Base-by-base conservation (phyloP, 2,113 vertebrate species). In the Casuarius casuarius region DNA sequence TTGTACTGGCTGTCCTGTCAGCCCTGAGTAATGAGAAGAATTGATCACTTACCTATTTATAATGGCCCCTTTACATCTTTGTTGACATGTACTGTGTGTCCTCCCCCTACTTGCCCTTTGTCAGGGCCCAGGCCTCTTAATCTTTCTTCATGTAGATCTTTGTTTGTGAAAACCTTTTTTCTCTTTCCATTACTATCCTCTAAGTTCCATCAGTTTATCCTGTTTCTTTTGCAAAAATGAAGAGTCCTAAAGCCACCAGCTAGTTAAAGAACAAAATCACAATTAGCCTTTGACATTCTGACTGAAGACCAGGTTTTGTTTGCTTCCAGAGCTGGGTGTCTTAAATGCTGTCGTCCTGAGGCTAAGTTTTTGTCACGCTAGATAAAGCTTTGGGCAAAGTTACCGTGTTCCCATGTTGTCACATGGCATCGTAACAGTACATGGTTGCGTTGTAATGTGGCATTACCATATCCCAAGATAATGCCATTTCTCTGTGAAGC, bases 131-230 rank as follows among this genome's bases (percentile, higher is more conserved):
- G 73, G 2, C 11, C 10, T 65, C 80, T 74, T 66, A 25, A 76
- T 89, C 89, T 79, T 70, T 82, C 44, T 85, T 58, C 61, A 58
- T 26, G 66, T 33, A 87, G 90, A 84, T 75, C 79, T 84, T 75
- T 92, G 31, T 66, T 82, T 96, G 70, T 62, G 65, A n/a, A 65
- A 6, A 0, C 48, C 21, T 15, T 40, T 52, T 35, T 84, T 58
- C 56, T 84, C 44, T 92, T 91, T 79, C 52, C 62, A 66, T 82
- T 40, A 29, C 58, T 76, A 0, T 72, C 48, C 44, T 84, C 48
- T 68, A 40, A 87, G 48, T 54, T n/a, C 49, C 70, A 52, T 33
- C 38, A 54, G 22, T 91, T 93, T 40, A 28, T 70, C 58, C 66
- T 38, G 23, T 52, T 95, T n/a, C 38, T 85, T 84, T 78, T 52